Conservation (phyloP, 1,140 invertebrate species). For the Potamilus streckersoni region DNA sequence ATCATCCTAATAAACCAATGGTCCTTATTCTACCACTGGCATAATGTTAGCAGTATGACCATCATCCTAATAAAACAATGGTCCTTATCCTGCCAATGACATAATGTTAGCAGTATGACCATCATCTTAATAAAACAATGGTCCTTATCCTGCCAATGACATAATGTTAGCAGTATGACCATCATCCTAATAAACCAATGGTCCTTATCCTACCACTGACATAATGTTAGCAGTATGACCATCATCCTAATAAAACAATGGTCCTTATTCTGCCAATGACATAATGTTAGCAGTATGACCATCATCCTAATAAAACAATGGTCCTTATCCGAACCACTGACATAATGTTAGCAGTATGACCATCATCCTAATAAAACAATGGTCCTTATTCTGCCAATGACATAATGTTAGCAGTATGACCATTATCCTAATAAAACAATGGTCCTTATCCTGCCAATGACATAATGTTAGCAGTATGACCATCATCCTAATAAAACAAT, state of each 20-base stretch:
- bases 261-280: too few species aligned
- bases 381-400: too few species aligned
- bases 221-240: not conserved
- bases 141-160: too few species aligned
- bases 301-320: constrained; percentile 20
- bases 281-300: not conserved
- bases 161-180: not conserved
- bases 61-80: constrained; percentile 20
- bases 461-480: not conserved
- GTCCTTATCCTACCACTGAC: too few species aligned
- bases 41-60: not conserved
- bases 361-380: constrained; percentile 20
- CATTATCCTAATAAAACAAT: constrained; percentile 19
- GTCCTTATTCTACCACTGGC: too few species aligned
- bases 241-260: constrained; percentile 20
- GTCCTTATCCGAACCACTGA: too few species aligned
- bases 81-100: too few species aligned
- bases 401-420: not conserved
- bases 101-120: not conserved
- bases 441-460: too few species aligned
- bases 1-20: constrained; percentile 20
- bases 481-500: constrained; percentile 20
- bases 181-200: constrained; percentile 20
- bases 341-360: not conserved
- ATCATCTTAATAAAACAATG: constrained; percentile 19